Evolutionary conservation across 1,140 invertebrate species (phyloP), one percentile per base, ranked within the genome.

Genomic region (Drosophila lacteicornis): DNA sequence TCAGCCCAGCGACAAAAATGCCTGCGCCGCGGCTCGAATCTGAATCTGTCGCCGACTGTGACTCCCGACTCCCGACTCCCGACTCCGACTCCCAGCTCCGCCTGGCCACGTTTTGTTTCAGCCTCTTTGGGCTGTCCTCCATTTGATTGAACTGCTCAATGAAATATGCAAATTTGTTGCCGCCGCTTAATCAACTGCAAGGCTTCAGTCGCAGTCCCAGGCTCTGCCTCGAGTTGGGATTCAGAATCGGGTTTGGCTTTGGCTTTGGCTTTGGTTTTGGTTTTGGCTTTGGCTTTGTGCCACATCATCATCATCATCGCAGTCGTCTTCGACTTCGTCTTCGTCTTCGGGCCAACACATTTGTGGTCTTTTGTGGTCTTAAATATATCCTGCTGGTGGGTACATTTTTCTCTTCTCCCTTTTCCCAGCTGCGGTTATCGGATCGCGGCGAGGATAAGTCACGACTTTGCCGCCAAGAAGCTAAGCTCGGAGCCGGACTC

Each of bases 101-200:
- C n/a, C 56, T 46, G 50, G 59, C 70, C 69, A 69, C 61, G 51
- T 59, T 59, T 71, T 60, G 53, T 59, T 40, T 47, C 51, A 75
- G 75, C 42, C 65, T 79, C 78, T 78, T 36, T n/a, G 19, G 66
- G 73, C 75, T 88, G 88, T 91, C 80, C 88, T 91, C 80, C 77
- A 83, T 91, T 91, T 91, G 90, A 91, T 91, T 91, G 79, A 91
- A 91, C 90, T 91, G 80, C 84, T 91, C 90, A 91, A 91, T 91
- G 90, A 91, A 91, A 91, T 91, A 91, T 91, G 90, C 90, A 91
- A 90, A 82, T 90, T 88, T 91, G 81, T 91, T 86, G 81, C 74
- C 82, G 66, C 79, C 81, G 86, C 86, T 88, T 88, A 88, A 88
- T 88, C 85, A 88, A 88, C 86, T 88, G 80, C 84, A 83, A 82